These are phyloP conservation scores for Melieria crassipennis DNA, from an alignment of 2,888 invertebrate genomes.

Conservation along the genomic window DNA sequence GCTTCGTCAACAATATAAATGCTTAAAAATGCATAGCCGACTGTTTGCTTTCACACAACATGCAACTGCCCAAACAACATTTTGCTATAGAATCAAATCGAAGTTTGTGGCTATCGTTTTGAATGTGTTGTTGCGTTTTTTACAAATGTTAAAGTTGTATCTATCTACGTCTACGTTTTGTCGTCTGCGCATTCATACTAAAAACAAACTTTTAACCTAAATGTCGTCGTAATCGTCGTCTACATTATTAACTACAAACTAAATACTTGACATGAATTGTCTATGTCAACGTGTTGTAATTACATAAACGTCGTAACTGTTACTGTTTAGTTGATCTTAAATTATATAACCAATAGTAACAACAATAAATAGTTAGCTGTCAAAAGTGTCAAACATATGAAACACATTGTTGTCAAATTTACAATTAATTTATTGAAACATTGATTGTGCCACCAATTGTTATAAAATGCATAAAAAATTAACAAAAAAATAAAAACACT, in stretches of 20 bases:
- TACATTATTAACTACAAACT: constrained; percentile 17
- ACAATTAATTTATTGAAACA: too few relatives aligned
- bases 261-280: constrained; percentile 35
- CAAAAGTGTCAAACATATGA: too few relatives aligned
- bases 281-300: constrained; percentile 20
- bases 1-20: constrained; percentile 44
- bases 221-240: constrained; percentile 26
- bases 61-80: constrained; percentile 14
- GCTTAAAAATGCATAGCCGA: constrained; percentile 58
- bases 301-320: constrained; percentile 33
- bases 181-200: constrained; percentile 16
- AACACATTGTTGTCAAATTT: too few relatives aligned
- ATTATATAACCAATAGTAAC: not conserved
- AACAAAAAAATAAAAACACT: too few relatives aligned
- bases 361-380: not conserved
- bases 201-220: constrained; percentile 37
- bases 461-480: too few relatives aligned
- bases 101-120: constrained; percentile 27
- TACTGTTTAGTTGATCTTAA: not conserved
- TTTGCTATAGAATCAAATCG: constrained; percentile 24
- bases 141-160: constrained; percentile 18
- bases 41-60: constrained; percentile 38
- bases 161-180: constrained; percentile 16
- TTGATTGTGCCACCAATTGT: too few relatives aligned
- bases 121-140: constrained; percentile 28